These are phyloP conservation scores for Agelaius tricolor DNA, from an alignment of 2,113 vertebrate genomes.

Conservation along the genomic window DNA sequence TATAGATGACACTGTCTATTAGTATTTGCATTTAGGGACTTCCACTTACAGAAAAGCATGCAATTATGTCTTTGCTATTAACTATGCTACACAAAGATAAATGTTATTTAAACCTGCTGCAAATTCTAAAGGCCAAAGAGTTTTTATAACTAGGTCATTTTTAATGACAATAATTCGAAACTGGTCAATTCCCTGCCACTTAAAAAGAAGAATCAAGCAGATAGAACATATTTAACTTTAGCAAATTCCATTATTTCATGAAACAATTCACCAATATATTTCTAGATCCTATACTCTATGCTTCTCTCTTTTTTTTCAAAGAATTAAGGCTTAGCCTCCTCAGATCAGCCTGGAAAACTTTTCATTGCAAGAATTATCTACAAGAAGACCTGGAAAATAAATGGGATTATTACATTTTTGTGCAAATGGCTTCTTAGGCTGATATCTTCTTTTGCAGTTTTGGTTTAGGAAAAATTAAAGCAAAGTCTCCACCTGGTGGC, in stretches of 20 bases:
- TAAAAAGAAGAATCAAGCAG: slow-evolving; percentile 4
- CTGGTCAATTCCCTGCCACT: not conserved
- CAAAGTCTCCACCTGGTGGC: slow-evolving; percentile 71
- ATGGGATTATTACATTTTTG: slow-evolving; percentile 42
- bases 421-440: slow-evolving; percentile 17
- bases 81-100: slow-evolving; percentile 18
- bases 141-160: slow-evolving; percentile 42
- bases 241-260: not conserved
- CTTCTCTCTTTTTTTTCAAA: not conserved
- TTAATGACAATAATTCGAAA: slow-evolving; percentile 21
- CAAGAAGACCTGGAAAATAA: slow-evolving; percentile 34
- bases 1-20: slow-evolving; percentile 32
- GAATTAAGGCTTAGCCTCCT: not conserved
- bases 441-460: not conserved
- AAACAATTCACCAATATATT: slow-evolving; percentile 21
- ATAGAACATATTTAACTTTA: not conserved
- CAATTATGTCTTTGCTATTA: slow-evolving; percentile 44
- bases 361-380: slow-evolving; percentile 29
- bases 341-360: slow-evolving; percentile 10
- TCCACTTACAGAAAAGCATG: slow-evolving; percentile 6
- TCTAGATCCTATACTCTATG: not conserved
- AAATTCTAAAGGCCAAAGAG: slow-evolving; percentile 20
- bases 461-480: slow-evolving; percentile 28
- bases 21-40: slow-evolving; percentile 32
- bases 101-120: slow-evolving; percentile 21